Percentiles rank a stretch among this genome's conserved stretches.
Evolutionary conservation across 2,888 invertebrate species (phyloP).

Genomic region (Zonitis immaculata): DNA sequence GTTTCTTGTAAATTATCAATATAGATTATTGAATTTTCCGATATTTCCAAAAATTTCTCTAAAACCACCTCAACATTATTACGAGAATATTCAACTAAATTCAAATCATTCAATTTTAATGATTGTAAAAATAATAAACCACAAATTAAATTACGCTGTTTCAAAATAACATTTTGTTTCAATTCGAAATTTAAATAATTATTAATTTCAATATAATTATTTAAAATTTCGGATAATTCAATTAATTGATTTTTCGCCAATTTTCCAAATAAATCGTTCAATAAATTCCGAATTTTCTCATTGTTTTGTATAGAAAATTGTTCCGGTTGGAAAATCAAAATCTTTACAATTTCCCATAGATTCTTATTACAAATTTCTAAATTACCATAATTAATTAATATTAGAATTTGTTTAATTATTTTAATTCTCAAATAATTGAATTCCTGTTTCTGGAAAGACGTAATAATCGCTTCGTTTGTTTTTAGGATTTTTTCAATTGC

Average conservation of each 20-base stretch:
- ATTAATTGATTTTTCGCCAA: slow-evolving; percentile 8
- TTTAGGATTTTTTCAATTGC: slow-evolving; percentile 22
- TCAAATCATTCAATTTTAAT: slow-evolving; percentile 8
- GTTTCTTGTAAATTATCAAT: slow-evolving; percentile 27
- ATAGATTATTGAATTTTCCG: slow-evolving; percentile 19
- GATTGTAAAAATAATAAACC: slow-evolving; percentile 32
- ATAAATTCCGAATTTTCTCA: not conserved
- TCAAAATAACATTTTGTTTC: slow-evolving; percentile 26
- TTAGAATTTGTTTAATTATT: not conserved
- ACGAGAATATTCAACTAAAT: slow-evolving; percentile 9
- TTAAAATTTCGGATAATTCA: slow-evolving; percentile 16
- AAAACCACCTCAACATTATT: slow-evolving; percentile 22
- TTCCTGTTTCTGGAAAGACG: slow-evolving; percentile 27
- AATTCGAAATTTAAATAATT: slow-evolving; percentile 26
- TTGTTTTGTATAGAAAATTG: slow-evolving; percentile 13
- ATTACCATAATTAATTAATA: slow-evolving; percentile 15
- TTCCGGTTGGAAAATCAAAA: slow-evolving; percentile 29
- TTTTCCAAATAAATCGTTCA: not conserved
- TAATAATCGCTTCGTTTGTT: slow-evolving; percentile 21
- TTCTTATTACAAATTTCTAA: slow-evolving; percentile 13
- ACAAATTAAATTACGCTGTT: slow-evolving; percentile 34
- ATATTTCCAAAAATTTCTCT: slow-evolving; percentile 16
- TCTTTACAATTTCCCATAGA: slow-evolving; percentile 29
- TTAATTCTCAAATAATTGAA: slow-evolving; percentile 15
- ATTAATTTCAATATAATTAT: slow-evolving; percentile 18